Percentiles rank a stretch among this genome's conserved stretches.
Conservation (phyloP, 2,113 vertebrate species). For the Steatornis caripensis region DNA sequence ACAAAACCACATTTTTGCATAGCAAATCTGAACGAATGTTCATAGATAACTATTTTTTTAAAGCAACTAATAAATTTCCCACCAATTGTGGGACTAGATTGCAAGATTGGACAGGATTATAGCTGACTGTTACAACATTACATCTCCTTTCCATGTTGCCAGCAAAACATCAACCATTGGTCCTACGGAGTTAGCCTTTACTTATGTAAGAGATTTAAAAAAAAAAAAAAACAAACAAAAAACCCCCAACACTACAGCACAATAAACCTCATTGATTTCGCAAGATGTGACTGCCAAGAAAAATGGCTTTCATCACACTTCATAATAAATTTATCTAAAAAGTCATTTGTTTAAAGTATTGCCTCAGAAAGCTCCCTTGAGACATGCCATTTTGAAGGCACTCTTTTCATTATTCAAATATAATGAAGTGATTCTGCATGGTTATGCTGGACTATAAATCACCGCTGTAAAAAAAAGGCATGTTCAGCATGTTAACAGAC, state of each 20-base stretch:
- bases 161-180: background rate
- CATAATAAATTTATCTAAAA: slow-evolving; percentile 62
- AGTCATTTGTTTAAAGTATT: slow-evolving; percentile 63
- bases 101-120: background rate
- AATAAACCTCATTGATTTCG: slow-evolving; percentile 4
- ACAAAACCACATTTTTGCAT: background rate
- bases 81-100: background rate
- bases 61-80: background rate
- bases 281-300: slow-evolving; percentile 7
- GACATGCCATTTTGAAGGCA: slow-evolving; percentile 48
- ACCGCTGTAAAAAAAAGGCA: slow-evolving; percentile 17
- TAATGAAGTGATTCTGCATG: slow-evolving; percentile 64
- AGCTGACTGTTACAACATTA: background rate
- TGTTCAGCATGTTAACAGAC: slow-evolving; percentile 53
- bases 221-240: background rate
- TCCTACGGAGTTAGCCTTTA: background rate
- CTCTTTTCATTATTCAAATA: slow-evolving; percentile 68
- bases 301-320: slow-evolving; percentile 50
- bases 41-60: background rate
- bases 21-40: background rate
- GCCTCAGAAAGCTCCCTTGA: slow-evolving; percentile 39
- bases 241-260: background rate
- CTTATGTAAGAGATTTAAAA: background rate
- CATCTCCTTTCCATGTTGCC: background rate
- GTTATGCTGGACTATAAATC: slow-evolving; percentile 61